Base-by-base conservation (phyloP, 2,797 vertebrate species). In the Holocentrus rufus region DNA sequence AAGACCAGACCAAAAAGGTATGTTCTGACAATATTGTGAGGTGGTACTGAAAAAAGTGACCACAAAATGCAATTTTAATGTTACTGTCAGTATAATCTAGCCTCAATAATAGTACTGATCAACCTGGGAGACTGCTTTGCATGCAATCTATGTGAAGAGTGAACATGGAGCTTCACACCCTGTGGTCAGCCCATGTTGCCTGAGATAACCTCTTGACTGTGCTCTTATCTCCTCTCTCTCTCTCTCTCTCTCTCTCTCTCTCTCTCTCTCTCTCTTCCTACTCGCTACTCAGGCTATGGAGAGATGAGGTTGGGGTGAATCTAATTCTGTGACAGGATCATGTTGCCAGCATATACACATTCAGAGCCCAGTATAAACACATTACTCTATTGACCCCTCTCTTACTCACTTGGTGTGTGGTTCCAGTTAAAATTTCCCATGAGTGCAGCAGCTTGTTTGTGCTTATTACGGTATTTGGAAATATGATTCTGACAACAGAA, bases 301-400 rank as follows among this genome's bases (percentile, higher is more conserved):
- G 36, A 23, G 34, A 56, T 68, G 34, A 76, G 64, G 59, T 60
- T 63, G 72, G 53, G 49, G 52, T 54, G 20, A 65, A 55, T 78
- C 25, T 56, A 70, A 76, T 69, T 80, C 36, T 59, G 57, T 62
- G 52, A 72, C 34, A 36, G 7, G 46, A 59, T 42, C 1, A 13
- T 68, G 4, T 68, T 53, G 46, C 64, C 18, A 69, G 44, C 42
- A 73, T 65, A 79, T 68, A 73, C 44, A 49, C 53, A 58, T 67
- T 71, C 31, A 64, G 15, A 39, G 39, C 61, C 49, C 70, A 79
- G 39, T 44, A 44, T 65, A 72, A 77, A 72, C 64, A 63, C 34
- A 69, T 71, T 66, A 53, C 59, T 60, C 23, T 7, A 15, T 4
- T 63, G 52, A 57, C 39, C 75, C 58, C 13, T 58, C 34, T n/a